Evolutionary conservation across 2,888 invertebrate genomes (phyloP).

Genomic region (Holacanthella duospinosa): DNA sequence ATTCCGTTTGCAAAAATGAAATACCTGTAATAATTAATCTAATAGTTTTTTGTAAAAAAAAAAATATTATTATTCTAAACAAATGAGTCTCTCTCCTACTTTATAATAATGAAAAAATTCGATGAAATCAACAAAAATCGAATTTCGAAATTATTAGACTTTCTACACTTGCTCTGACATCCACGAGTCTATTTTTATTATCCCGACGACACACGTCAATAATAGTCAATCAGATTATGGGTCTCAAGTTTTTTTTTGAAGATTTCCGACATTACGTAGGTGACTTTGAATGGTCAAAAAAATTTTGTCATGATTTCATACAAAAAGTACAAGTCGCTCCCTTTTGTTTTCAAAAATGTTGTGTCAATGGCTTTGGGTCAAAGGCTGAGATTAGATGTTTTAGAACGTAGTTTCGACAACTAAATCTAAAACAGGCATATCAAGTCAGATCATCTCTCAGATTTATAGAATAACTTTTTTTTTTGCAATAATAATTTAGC

Average conservation of each 20-base stretch:
- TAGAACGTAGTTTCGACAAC: background rate
- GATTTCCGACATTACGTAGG: background rate
- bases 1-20: too few species aligned
- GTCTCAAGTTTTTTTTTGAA: background rate
- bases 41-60: too few species aligned
- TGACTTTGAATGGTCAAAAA: background rate
- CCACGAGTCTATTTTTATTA: background rate
- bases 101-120: too few species aligned
- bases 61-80: too few species aligned
- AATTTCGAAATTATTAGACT: too few species aligned
- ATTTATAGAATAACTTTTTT: background rate
- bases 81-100: too few species aligned
- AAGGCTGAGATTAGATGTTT: background rate
- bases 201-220: background rate
- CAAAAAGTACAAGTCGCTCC: too few species aligned
- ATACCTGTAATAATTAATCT: too few species aligned
- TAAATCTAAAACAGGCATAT: background rate
- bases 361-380: constrained; percentile 5
- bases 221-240: background rate
- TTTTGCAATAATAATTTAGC: background rate
- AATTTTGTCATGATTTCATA: background rate
- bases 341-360: background rate
- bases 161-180: background rate
- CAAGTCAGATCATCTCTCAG: background rate
- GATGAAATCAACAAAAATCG: too few species aligned